These are phyloP conservation scores for Buathra laborator DNA, from an alignment of 2,888 invertebrate genomes.

Conservation along the genomic window DNA sequence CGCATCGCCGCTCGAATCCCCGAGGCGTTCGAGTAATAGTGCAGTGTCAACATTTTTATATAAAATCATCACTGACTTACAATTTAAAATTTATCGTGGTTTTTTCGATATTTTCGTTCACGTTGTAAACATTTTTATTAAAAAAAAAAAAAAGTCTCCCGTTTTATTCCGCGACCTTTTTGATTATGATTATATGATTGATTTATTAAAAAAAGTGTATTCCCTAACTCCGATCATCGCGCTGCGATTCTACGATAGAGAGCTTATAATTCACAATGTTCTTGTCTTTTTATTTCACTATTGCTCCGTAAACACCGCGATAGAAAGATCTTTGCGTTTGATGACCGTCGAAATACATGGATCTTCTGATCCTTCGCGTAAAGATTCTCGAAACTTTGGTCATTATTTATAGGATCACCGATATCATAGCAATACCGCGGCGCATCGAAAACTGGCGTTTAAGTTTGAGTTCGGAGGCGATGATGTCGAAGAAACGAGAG, in stretches of 20 bases:
- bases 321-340: not conserved
- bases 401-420: slow-evolving; percentile 47
- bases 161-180: not conserved
- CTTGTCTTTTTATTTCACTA: not conserved
- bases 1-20: slow-evolving; percentile 77
- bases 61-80: slow-evolving; percentile 68
- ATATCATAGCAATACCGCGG: slow-evolving; percentile 9
- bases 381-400: slow-evolving; percentile 29
- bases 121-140: not conserved
- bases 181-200: not conserved
- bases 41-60: slow-evolving; percentile 91
- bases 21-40: slow-evolving; percentile 92
- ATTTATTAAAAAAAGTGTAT: not conserved
- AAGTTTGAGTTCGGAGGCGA: slow-evolving; percentile 36
- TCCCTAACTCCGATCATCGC: no score
- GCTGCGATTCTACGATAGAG: not conserved
- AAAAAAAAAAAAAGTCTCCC: not conserved
- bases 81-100: not conserved
- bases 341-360: slow-evolving; percentile 14
- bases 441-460: slow-evolving; percentile 51
- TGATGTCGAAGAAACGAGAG: slow-evolving; percentile 62
- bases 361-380: slow-evolving; percentile 9
- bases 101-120: not conserved
- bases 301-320: not conserved
- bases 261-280: not conserved